phyloP scores from a whole-genome alignment of 2,888 invertebrate species.

The Mylabris sibirica region DNA sequence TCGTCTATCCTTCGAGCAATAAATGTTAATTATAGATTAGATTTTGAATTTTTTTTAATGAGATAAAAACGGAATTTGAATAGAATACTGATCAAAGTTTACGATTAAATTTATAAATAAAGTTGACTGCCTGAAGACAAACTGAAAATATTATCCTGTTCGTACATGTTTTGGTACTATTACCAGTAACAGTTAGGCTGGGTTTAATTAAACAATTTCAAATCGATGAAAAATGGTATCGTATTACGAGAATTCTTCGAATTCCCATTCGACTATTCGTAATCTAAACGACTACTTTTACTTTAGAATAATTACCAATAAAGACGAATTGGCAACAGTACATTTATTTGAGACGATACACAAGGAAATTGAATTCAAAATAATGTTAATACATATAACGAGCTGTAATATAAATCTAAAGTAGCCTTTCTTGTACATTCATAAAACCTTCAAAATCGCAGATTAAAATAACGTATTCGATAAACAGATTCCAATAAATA shows the following conservation, averaged over 20 bases:
- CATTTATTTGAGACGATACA: conserved; percentile 40
- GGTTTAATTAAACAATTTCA: not conserved
- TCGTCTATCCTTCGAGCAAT: conserved; percentile 3
- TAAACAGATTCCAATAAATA: conserved; percentile 61
- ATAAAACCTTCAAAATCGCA: conserved; percentile 60
- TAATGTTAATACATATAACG: conserved; percentile 24
- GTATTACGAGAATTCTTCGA: not conserved
- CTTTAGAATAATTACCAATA: conserved; percentile 42
- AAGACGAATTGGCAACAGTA: conserved; percentile 38
- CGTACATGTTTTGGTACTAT: not conserved
- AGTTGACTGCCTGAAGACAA: conserved; percentile 34
- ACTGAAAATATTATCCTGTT: conserved; percentile 26
- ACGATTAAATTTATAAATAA: conserved; percentile 40
- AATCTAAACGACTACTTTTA: conserved; percentile 43
- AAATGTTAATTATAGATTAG: conserved; percentile 7
- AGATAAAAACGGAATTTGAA: conserved; percentile 34
- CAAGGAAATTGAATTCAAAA: conserved; percentile 45
- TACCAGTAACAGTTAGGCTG: not conserved
- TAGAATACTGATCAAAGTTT: conserved; percentile 39
- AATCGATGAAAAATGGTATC: not conserved
- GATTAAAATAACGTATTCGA: conserved; percentile 60
- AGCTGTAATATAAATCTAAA: conserved; percentile 51
- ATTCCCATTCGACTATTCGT: conserved; percentile 14
- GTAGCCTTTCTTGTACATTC: conserved; percentile 58
- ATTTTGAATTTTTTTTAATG: conserved; percentile 29